A percentile compares a stretch with the other conserved stretches of the same genome.
These are phyloP conservation scores for Bombyx mandarina DNA, from an alignment of 1,140 invertebrate species.

Conservation along the genomic window DNA sequence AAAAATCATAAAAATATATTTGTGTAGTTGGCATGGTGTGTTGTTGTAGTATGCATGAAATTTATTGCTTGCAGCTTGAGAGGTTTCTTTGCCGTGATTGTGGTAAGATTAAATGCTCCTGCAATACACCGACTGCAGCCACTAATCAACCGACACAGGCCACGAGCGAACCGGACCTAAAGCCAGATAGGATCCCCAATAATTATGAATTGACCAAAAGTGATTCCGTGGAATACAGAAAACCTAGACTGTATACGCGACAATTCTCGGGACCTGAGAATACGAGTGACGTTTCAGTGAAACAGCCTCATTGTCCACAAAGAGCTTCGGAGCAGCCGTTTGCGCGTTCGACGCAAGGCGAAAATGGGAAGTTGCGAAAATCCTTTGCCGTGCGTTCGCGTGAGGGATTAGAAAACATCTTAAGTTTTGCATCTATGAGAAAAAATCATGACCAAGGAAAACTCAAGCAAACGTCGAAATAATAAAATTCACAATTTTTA, in stretches of 20 bases:
- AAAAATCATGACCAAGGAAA: slow-evolving; percentile 40
- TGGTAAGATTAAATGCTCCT: slow-evolving; percentile 73
- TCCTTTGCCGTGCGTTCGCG: slow-evolving; percentile 58
- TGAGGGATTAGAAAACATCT: slow-evolving; percentile 56
- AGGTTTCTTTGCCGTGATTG: slow-evolving; percentile 74
- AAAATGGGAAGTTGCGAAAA: slow-evolving; percentile 50
- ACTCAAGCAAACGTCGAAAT: slow-evolving; percentile 31
- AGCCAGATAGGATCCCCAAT: slow-evolving; percentile 10
- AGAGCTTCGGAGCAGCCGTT: slow-evolving; percentile 43
- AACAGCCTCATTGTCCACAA: slow-evolving; percentile 22
- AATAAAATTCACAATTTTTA: slow-evolving; percentile 2
- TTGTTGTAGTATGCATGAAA: slow-evolving; percentile 62
- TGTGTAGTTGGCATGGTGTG: slow-evolving; percentile 19
- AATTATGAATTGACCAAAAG: slow-evolving; percentile 7
- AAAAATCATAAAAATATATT: too few relatives aligned
- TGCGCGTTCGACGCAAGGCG: slow-evolving; percentile 30
- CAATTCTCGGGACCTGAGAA: slow-evolving; percentile 34
- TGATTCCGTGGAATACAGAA: slow-evolving; percentile 37
- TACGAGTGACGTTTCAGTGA: slow-evolving; percentile 15
- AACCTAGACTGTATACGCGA: slow-evolving; percentile 21
- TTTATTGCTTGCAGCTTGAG: slow-evolving; percentile 74
- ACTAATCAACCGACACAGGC: slow-evolving; percentile 10
- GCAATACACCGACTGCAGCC: slow-evolving; percentile 31
- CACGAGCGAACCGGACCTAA: slow-evolving; percentile 13
- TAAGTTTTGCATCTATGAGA: slow-evolving; percentile 41